A percentile compares a stretch with the other conserved stretches of the same genome.
phyloP scores from a whole-genome alignment of 2,888 invertebrate species.

The Eilema sororculum region DNA sequence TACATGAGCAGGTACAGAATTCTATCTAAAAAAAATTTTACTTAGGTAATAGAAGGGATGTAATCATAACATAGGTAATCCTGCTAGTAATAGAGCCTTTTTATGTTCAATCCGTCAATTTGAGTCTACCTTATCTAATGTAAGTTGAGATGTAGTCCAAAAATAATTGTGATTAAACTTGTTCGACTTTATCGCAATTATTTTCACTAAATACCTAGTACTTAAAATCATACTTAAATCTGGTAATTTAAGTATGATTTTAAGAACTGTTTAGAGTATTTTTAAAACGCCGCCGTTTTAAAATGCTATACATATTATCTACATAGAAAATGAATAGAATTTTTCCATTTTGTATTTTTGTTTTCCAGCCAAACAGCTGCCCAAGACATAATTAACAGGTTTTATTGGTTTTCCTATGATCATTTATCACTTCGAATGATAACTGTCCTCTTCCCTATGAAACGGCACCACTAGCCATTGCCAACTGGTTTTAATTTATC shows the following conservation, averaged over 20 bases:
- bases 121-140: no score
- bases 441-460: constrained; percentile 13
- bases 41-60: not conserved
- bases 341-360: not conserved
- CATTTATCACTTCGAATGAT: constrained; percentile 17
- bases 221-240: not conserved
- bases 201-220: not conserved
- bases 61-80: no score
- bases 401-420: constrained; percentile 25
- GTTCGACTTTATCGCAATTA: not conserved
- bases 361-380: constrained; percentile 2
- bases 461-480: not conserved
- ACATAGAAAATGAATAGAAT: not conserved
- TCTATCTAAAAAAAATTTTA: not conserved
- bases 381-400: constrained; percentile 11
- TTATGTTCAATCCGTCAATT: no score
- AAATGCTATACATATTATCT: not conserved
- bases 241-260: no score
- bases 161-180: no score
- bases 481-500: constrained; percentile 10
- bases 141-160: no score
- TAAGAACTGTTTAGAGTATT: no score
- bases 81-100: no score
- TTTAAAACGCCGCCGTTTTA: no score
- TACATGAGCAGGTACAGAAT: not conserved